Evolutionary conservation across 64 coral and sea anemone genomes (phyloP).

Genomic region (Montipora cactus): DNA sequence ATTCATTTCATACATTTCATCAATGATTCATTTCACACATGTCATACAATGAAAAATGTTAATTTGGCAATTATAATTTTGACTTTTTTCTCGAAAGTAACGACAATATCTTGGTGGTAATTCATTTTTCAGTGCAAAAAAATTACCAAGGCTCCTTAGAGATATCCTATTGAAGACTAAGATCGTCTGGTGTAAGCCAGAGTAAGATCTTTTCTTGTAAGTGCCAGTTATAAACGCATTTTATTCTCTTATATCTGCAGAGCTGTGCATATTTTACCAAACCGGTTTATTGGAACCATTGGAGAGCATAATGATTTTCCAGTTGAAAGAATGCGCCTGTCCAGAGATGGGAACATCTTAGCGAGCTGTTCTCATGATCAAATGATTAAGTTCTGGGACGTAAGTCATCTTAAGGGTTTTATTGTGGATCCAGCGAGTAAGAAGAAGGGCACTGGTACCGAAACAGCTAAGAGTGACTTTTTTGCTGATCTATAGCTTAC

Average conservation of each 20-base stretch:
- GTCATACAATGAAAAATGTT: no score
- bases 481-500: conserved; percentile 85
- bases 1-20: no score
- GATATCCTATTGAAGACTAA: no score
- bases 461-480: conserved; percentile 63
- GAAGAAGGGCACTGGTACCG: conserved; percentile 32
- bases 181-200: no score
- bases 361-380: conserved; percentile 97
- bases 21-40: no score
- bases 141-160: no score
- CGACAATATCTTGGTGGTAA: no score
- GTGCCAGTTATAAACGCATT: no score
- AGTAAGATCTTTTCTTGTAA: no score
- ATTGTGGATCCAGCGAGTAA: conserved; percentile 54
- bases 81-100: no score
- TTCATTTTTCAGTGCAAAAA: no score
- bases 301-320: conserved; percentile 94
- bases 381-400: conserved; percentile 88
- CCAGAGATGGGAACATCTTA: conserved; percentile 68
- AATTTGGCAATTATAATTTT: no score
- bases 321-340: conserved; percentile 89
- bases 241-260: conserved; percentile 4
- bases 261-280: conserved; percentile 92
- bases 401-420: conserved; percentile 70
- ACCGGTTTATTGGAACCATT: conserved; percentile 81